These are phyloP conservation scores for Suricata suricatta DNA, from an alignment of 2,113 vertebrate species.

Conservation along the genomic window DNA sequence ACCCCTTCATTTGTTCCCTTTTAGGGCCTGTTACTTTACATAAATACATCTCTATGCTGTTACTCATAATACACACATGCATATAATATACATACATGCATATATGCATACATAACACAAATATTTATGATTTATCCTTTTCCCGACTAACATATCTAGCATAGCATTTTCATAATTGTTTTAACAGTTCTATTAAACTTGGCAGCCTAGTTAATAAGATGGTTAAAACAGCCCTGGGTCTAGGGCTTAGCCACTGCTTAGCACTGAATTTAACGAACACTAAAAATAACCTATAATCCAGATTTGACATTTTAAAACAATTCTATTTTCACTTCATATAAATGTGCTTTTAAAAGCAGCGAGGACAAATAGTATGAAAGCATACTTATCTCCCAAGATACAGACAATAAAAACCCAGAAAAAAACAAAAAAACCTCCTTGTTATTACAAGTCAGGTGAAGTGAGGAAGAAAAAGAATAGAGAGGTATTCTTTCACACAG, in stretches of 20 bases:
- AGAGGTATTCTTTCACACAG: background rate
- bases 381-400: background rate
- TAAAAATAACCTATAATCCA: slow-evolving; percentile 6
- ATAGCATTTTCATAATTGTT: background rate
- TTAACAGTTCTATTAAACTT: background rate
- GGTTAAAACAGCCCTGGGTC: background rate
- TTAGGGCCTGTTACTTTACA: background rate
- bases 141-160: background rate
- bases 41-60: background rate
- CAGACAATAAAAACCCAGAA: background rate
- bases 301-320: background rate
- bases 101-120: background rate
- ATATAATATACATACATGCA: background rate
- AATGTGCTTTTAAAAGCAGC: background rate
- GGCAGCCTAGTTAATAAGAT: background rate
- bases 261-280: background rate
- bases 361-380: background rate
- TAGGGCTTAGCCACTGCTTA: background rate
- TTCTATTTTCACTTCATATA: slow-evolving; percentile 15
- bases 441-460: background rate
- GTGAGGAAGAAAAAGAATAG: background rate
- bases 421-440: background rate
- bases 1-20: background rate
- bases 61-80: background rate
- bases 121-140: background rate